Conservation (phyloP, 2,888 invertebrate genomes). For the Malacosoma neustria region DNA sequence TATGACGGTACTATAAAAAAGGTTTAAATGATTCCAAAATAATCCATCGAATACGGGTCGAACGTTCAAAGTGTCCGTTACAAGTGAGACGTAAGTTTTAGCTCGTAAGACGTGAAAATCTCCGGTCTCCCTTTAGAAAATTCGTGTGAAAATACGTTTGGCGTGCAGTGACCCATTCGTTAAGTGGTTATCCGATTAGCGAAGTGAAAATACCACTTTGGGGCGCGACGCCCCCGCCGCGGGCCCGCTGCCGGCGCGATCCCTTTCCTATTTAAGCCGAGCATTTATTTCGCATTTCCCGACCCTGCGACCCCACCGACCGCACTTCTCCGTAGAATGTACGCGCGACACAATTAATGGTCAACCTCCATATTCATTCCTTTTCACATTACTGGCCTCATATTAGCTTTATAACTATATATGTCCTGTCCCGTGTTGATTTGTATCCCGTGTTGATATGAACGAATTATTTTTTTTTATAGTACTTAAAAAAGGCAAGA, state of each 20-base stretch:
- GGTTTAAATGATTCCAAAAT: slow-evolving; percentile 42
- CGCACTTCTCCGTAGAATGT: slow-evolving; percentile 35
- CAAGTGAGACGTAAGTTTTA: slow-evolving; percentile 62
- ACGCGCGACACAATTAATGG: slow-evolving; percentile 50
- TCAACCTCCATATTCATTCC: slow-evolving; percentile 38
- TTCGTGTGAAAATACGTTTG: slow-evolving; percentile 74
- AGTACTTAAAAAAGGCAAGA: too few relatives aligned
- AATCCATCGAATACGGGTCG: slow-evolving; percentile 46
- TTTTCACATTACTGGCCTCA: slow-evolving; percentile 16
- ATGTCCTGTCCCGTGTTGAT: too few relatives aligned
- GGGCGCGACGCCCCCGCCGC: slow-evolving; percentile 68
- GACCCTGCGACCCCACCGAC: slow-evolving; percentile 39
- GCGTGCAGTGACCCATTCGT: slow-evolving; percentile 75
- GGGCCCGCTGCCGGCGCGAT: slow-evolving; percentile 49
- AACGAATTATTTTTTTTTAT: too few relatives aligned
- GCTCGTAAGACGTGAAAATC: slow-evolving; percentile 58
- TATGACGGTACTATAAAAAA: slow-evolving; percentile 41
- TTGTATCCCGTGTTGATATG: too few relatives aligned
- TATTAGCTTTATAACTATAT: background rate
- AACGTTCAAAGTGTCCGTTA: slow-evolving; percentile 51
- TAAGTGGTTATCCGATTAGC: slow-evolving; percentile 78
- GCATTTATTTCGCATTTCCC: slow-evolving; percentile 73
- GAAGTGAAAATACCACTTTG: slow-evolving; percentile 77
- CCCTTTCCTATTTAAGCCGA: slow-evolving; percentile 69
- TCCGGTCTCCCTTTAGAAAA: slow-evolving; percentile 55